Evolutionary conservation across 2,113 vertebrate species (phyloP).

Genomic region (Amazona vittata): DNA sequence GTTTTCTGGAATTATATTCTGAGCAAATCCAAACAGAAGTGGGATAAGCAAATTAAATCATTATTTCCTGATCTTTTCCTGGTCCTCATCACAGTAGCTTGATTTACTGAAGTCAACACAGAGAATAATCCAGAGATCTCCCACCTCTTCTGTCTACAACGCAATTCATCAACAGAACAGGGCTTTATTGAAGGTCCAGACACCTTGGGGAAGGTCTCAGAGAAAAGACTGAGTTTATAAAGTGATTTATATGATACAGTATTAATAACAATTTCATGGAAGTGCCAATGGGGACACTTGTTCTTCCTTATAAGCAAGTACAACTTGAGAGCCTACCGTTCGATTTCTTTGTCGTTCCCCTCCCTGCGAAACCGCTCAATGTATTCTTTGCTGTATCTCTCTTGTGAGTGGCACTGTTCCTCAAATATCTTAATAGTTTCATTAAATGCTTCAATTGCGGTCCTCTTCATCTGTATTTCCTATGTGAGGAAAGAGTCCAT

Average conservation of each 20-base stretch:
- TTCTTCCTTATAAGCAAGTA: neutral
- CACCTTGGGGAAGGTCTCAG: neutral
- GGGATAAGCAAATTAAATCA: neutral
- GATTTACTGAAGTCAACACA: neutral
- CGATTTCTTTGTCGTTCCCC: conserved; percentile 89
- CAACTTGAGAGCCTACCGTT: conserved; percentile 77
- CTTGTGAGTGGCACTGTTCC: conserved; percentile 92
- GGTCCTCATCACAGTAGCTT: neutral
- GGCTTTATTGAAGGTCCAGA: neutral
- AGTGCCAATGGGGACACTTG: neutral
- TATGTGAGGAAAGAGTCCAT: conserved; percentile 46
- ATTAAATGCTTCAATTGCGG: conserved; percentile 92
- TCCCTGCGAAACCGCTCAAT: conserved; percentile 88
- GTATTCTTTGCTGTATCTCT: conserved; percentile 90
- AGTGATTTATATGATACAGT: neutral
- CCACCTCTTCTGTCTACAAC: neutral
- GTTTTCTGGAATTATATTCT: neutral
- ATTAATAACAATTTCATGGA: neutral
- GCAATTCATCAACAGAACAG: neutral
- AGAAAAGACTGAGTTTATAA: neutral
- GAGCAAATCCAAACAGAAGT: neutral
- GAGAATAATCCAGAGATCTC: neutral
- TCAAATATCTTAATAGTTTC: conserved; percentile 96
- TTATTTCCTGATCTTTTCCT: neutral
- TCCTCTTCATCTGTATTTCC: conserved; percentile 98